These are phyloP conservation scores for Holacanthus passer DNA, from an alignment of 2,113 vertebrate species.

Conservation along the genomic window DNA sequence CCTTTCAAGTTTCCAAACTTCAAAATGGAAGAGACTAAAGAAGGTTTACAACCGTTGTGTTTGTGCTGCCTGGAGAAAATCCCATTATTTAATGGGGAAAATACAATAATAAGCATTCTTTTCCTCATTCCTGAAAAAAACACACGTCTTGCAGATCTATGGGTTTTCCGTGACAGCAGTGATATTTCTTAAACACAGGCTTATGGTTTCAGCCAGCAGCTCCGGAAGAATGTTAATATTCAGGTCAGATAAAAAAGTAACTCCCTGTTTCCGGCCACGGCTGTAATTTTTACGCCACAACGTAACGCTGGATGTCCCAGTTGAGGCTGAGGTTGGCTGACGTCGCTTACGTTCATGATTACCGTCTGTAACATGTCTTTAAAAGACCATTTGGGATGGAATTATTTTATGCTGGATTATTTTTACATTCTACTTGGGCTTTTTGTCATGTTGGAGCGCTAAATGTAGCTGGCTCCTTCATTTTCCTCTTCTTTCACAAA, in stretches of 20 bases:
- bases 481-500: slow-evolving; percentile 51
- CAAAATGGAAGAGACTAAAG: background rate
- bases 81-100: background rate
- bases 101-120: slow-evolving; percentile 16
- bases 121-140: slow-evolving; percentile 22
- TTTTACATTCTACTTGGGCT: slow-evolving; percentile 64
- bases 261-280: slow-evolving; percentile 56
- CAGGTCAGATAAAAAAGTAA: slow-evolving; percentile 70
- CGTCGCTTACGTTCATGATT: slow-evolving; percentile 66
- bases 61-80: slow-evolving; percentile 29
- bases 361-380: slow-evolving; percentile 67
- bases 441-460: slow-evolving; percentile 55
- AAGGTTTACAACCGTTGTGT: background rate
- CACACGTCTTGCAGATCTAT: slow-evolving; percentile 25
- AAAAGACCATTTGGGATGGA: slow-evolving; percentile 73
- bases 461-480: slow-evolving; percentile 46
- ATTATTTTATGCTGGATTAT: slow-evolving; percentile 74
- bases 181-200: slow-evolving; percentile 46
- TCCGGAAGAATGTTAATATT: slow-evolving; percentile 71
- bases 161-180: slow-evolving; percentile 38
- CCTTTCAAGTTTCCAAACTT: background rate
- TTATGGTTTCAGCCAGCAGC: slow-evolving; percentile 45
- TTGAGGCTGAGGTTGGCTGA: slow-evolving; percentile 65
- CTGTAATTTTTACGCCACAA: slow-evolving; percentile 70
- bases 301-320: slow-evolving; percentile 57